Conservation (phyloP, 1,140 invertebrate genomes). For the Lepidurus packardi region DNA sequence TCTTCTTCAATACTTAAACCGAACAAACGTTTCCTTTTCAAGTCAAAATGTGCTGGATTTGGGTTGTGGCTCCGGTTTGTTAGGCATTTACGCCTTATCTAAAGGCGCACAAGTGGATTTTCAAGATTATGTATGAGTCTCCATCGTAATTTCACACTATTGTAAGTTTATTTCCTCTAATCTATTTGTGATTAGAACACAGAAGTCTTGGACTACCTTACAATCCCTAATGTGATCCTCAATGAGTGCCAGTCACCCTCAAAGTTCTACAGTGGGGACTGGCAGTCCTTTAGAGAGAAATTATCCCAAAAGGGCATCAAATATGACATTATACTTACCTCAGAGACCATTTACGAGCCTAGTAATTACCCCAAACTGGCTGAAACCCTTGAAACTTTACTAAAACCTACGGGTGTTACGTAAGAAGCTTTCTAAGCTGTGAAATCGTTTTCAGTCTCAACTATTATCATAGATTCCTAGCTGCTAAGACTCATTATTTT, state of each 20-base stretch:
- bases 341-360: constrained; percentile 85
- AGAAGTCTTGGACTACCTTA: constrained; percentile 64
- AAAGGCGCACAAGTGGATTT: constrained; percentile 62
- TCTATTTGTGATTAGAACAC: constrained; percentile 55
- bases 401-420: constrained; percentile 61
- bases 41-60: constrained; percentile 64
- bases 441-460: background rate
- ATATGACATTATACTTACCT: constrained; percentile 78
- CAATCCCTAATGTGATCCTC: constrained; percentile 69
- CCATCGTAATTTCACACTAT: constrained; percentile 20
- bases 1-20: constrained; percentile 55
- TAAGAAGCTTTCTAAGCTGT: constrained; percentile 38
- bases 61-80: constrained; percentile 76
- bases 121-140: constrained; percentile 78
- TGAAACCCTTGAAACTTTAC: constrained; percentile 57
- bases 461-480: constrained; percentile 53
- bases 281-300: constrained; percentile 55
- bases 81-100: constrained; percentile 65
- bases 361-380: constrained; percentile 69
- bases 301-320: constrained; percentile 45
- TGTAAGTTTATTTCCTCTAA: background rate
- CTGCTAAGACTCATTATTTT: constrained; percentile 83
- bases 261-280: constrained; percentile 74
- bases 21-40: constrained; percentile 44
- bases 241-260: constrained; percentile 55